These are phyloP conservation scores for Leptoclinus maculatus DNA, from an alignment of 2,797 vertebrate species.

Conservation along the genomic window DNA sequence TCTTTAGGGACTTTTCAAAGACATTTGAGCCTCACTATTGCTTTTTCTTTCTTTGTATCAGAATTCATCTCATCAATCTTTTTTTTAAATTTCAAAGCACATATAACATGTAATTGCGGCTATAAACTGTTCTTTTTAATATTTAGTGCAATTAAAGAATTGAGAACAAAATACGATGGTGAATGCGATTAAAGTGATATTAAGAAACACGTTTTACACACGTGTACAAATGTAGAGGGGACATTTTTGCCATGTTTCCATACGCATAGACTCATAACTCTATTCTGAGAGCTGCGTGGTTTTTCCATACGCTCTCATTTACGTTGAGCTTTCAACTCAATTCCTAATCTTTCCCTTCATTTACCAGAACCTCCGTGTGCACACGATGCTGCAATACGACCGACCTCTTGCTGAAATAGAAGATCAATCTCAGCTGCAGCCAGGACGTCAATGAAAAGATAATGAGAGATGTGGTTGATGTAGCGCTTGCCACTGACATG, in stretches of 20 bases:
- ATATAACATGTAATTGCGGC: background rate
- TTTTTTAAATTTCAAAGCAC: background rate
- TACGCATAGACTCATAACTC: constrained; percentile 27
- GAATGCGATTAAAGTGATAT: background rate
- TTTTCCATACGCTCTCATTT: constrained; percentile 64
- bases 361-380: constrained; percentile 33
- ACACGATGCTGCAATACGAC: background rate
- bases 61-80: background rate
- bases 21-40: background rate
- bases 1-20: background rate
- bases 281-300: constrained; percentile 55
- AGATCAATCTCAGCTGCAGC: constrained; percentile 38
- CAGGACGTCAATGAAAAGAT: constrained; percentile 32
- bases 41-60: background rate
- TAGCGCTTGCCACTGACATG: constrained; percentile 28
- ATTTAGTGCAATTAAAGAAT: background rate
- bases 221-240: constrained; percentile 5
- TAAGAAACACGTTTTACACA: background rate
- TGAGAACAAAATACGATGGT: background rate
- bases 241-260: constrained; percentile 50
- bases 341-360: constrained; percentile 47
- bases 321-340: constrained; percentile 21
- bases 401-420: constrained; percentile 12
- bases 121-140: background rate
- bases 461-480: constrained; percentile 51